Evolutionary conservation across 2,797 vertebrate species (phyloP), one percentile per base, ranked within the genome.

Genomic region (Perodicticus potto): DNA sequence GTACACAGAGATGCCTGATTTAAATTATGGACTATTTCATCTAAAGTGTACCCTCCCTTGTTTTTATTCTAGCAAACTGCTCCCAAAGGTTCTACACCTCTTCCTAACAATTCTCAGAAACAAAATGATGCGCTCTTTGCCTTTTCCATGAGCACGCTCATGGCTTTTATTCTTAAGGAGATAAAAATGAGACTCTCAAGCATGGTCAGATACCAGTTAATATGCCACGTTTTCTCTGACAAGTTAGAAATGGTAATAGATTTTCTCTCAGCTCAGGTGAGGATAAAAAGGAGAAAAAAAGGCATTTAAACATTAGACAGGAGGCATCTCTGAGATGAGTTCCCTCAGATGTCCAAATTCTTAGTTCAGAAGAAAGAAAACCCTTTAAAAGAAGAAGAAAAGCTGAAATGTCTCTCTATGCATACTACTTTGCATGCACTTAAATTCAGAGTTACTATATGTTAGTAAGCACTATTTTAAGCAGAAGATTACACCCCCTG

Each of bases 221-320:
- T 61, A 78, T 7, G 53, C 3, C 67, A 43, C 17, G 27, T 85
- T 93, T 93, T 59, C 63, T 92, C 34, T 76, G 73, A 63, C 14
- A 78, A 70, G 6, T 81, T 81, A 96, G 20, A 96, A 92, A 90
- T 7, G 29, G 61, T 43, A 69, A 73, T n/a, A 85, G 22, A 32
- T 59, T 96, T 72, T 23, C 81, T 85, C 37, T n/a, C 37, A 61
- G 10, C 5, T 81, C 67, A 90, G 27, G 19, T 55, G n/a, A 74
- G 25, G 2, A 11, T 78, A 43, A 23, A 45, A 88, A 74, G 16
- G 16, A 69, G 5, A 63, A 55, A 43, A 53, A 67, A 63, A 40
- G 5, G 4, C 23, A 19, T 37, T 87, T 63, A 65, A 77, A 10
- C 3, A 32, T 76, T 69, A 82, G 29, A 37, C 6, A 74, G 29